phyloP scores from a whole-genome alignment of 2,797 vertebrate genomes.

The Acanthis flammea region DNA sequence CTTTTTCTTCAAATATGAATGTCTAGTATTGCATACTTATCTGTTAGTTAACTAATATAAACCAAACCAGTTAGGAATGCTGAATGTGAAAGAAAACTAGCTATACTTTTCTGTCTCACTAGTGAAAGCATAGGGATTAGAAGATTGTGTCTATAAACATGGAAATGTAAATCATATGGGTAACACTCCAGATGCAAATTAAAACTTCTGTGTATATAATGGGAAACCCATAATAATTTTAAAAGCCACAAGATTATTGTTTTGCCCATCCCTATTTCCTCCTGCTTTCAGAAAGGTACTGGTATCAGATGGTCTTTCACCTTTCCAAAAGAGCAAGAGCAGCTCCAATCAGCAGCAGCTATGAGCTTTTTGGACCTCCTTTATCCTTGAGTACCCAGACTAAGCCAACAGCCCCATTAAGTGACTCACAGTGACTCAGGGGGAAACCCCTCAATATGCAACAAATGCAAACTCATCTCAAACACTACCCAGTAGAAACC shows the following conservation, averaged over 20 bases:
- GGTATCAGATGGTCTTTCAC: background rate
- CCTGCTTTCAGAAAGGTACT: background rate
- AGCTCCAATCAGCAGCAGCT: background rate
- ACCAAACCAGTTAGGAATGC: background rate
- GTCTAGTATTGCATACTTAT: background rate
- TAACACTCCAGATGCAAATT: background rate
- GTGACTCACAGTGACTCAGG: background rate
- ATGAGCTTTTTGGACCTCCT: background rate
- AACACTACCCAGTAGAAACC: background rate
- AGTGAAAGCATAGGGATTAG: background rate
- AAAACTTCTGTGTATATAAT: background rate
- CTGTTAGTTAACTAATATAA: background rate
- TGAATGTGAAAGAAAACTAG: background rate
- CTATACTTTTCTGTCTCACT: background rate
- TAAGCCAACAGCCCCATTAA: background rate
- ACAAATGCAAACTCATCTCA: background rate
- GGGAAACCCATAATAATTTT: background rate
- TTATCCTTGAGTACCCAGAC: accelerated
- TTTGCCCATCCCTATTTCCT: background rate
- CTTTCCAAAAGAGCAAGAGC: background rate
- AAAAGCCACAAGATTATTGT: background rate
- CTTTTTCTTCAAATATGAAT: background rate
- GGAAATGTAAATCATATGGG: background rate
- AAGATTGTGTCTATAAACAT: background rate
- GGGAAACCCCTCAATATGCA: background rate